Evolutionary conservation across 2,797 vertebrate species (phyloP).

Genomic region (Protosalanx chinensis): DNA sequence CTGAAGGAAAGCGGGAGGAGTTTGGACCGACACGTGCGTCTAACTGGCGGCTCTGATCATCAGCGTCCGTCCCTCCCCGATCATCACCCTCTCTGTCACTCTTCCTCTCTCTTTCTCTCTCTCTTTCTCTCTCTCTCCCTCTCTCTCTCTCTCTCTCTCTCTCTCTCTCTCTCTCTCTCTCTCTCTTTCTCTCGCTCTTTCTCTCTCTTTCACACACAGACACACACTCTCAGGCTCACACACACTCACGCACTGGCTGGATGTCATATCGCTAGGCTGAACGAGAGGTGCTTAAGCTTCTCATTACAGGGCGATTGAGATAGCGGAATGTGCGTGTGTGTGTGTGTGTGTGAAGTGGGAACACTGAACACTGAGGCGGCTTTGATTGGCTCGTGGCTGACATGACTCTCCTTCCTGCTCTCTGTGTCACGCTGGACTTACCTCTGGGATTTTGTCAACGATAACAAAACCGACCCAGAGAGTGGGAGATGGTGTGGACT

Average conservation of each 20-base stretch:
- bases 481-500: constrained; percentile 37
- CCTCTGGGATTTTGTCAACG: constrained; percentile 76
- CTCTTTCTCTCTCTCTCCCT: constrained; percentile 5
- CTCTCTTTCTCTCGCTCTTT: constrained; percentile 52
- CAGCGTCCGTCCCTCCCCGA: constrained; percentile 41
- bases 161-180: constrained; percentile 49
- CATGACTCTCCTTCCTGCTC: constrained; percentile 73
- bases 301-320: constrained; percentile 49
- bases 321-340: constrained; percentile 30
- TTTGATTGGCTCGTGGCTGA: constrained; percentile 80
- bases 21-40: constrained; percentile 59
- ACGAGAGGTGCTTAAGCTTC: constrained; percentile 73
- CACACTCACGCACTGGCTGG: constrained; percentile 49
- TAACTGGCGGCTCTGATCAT: constrained; percentile 65
- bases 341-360: constrained; percentile 32
- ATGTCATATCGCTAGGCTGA: constrained; percentile 72
- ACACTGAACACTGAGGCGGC: constrained; percentile 73
- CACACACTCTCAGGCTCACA: constrained; percentile 25
- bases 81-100: constrained; percentile 37
- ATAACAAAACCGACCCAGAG: constrained; percentile 42
- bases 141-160: neutral
- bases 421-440: constrained; percentile 77
- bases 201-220: constrained; percentile 41
- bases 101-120: constrained; percentile 51
- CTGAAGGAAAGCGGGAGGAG: constrained; percentile 65